Conservation (phyloP, 2,888 invertebrate genomes). For the Germaria angustata region DNA sequence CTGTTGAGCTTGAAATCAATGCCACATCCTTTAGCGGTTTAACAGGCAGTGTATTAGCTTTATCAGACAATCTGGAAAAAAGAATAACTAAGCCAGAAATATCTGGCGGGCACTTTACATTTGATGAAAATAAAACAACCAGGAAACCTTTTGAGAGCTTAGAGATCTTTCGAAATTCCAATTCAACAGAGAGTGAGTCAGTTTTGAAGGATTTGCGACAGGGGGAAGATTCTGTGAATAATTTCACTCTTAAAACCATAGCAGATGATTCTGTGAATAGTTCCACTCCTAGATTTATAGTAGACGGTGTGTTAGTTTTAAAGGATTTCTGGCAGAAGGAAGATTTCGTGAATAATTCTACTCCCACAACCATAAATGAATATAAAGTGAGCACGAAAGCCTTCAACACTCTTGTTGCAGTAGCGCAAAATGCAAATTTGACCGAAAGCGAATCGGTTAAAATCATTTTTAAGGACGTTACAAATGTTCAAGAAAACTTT, state of each 20-base stretch:
- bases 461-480: background rate
- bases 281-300: too few relatives aligned
- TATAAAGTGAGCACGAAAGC: background rate
- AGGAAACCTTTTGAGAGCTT: background rate
- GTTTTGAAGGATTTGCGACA: too few relatives aligned
- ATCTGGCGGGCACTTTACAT: too few relatives aligned
- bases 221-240: too few relatives aligned
- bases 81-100: too few relatives aligned
- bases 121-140: too few relatives aligned
- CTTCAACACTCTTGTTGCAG: background rate
- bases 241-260: too few relatives aligned
- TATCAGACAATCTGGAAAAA: too few relatives aligned
- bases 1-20: background rate
- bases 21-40: background rate
- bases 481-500: background rate
- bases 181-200: background rate
- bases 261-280: too few relatives aligned
- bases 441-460: background rate
- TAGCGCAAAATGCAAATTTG: background rate
- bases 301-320: background rate
- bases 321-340: background rate
- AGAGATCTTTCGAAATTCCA: background rate
- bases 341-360: too few relatives aligned
- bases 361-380: too few relatives aligned
- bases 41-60: too few relatives aligned